Evolutionary conservation across 2,888 invertebrate species (phyloP), one percentile per base, ranked within the genome.

Genomic region (Plebejus anna): DNA sequence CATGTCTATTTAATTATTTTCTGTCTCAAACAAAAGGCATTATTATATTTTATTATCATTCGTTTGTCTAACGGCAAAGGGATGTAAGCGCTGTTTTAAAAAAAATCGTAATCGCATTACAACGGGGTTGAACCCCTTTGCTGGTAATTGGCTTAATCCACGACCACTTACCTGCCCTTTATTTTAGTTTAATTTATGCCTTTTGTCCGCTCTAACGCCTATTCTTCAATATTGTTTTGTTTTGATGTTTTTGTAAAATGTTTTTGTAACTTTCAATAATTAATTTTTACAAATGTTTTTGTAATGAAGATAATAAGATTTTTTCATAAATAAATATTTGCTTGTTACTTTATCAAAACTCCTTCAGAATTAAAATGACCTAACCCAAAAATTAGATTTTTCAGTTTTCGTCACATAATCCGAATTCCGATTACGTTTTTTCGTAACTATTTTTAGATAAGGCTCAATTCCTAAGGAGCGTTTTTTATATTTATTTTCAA

Each of bases 81-180:
- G 22, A n/a, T 28, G 38, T 72, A 72, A 72, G 72, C 47, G 22
- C 13, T 22, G 22, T 42, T 72, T 71, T 61, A 13, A 1, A 9
- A 28, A 71, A 72, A 47, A n/a, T 72, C 5, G 47, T 72, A 51
- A 72, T 72, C 72, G 47, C 22, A 72, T 72, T 72, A 72, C 47
- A 22, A 22, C 22, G 7, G 22, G 47, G 71, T 71, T 42, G 22
- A 72, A 42, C 47, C 72, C 72, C 47, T 22, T 22, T 47, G 42
- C 2, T n/a, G 47, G 47, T 72, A 72, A 72, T 72, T 72, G 72
- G 47, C 72, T 72, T 72, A 72, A 72, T 72, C 72, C 47, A 47
- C 47, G 22, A 11, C 47, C 42, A 66, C 66, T 66, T 66, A 66
- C 66, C 66, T 66, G 66, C 5, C 32, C 32, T 66, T 66, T 66